phyloP scores from a whole-genome alignment of 2,888 invertebrate genomes.

The Trissoscelio sp. region DNA sequence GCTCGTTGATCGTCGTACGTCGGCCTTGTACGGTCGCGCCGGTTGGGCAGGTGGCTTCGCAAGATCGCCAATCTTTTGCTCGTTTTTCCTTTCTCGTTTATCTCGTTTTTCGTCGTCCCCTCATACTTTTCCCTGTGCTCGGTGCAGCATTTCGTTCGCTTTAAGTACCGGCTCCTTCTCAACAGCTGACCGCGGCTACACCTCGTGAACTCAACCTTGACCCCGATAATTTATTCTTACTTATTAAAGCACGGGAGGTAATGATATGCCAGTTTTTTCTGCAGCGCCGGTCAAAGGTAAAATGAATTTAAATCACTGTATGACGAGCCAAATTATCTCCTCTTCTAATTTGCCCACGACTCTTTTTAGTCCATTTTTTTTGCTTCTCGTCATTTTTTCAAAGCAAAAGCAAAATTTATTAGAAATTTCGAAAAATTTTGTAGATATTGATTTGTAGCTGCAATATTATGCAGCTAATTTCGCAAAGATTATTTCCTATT shows the following conservation, averaged over 20 bases:
- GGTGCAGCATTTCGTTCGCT: conserved; percentile 62
- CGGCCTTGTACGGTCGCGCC: conserved; percentile 81
- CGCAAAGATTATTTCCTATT: too few species aligned
- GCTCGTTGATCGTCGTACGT: conserved; percentile 72
- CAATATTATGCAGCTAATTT: too few species aligned
- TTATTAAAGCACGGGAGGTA: conserved; percentile 57
- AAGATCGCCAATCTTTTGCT: conserved; percentile 73
- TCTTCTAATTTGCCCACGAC: conserved; percentile 4
- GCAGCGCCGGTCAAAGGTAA: conserved; percentile 58
- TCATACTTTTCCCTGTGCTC: conserved; percentile 53
- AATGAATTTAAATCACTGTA: conserved; percentile 57
- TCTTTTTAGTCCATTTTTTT: too few species aligned
- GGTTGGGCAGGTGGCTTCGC: conserved; percentile 77
- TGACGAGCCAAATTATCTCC: conserved; percentile 46
- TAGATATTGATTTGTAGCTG: too few species aligned
- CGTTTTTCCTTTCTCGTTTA: conserved; percentile 67
- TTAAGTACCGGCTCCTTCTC: conserved; percentile 72
- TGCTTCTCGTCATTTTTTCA: too few species aligned
- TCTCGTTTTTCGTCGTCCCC: conserved; percentile 63
- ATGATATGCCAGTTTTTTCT: conserved; percentile 45
- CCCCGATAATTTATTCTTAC: conserved; percentile 69
- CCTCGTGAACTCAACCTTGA: conserved; percentile 74
- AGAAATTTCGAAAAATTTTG: too few species aligned
- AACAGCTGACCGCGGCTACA: conserved; percentile 74
- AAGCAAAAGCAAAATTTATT: too few species aligned